Conservation (phyloP, 2,888 invertebrate species). For the Opisthograptis luteolata region DNA sequence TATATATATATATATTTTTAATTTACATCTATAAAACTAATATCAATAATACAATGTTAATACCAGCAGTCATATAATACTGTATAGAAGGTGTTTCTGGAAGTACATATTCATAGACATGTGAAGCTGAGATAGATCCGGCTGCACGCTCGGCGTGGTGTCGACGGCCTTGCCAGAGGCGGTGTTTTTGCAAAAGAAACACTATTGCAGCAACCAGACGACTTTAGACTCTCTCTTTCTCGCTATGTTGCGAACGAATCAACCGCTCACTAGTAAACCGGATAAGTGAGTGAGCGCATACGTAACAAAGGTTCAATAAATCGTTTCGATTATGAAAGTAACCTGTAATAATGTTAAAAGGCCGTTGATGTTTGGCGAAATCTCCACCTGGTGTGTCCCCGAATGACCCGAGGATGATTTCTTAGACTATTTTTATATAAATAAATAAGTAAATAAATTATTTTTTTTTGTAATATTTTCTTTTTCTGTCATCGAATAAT, state of each 20-base stretch:
- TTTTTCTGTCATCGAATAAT: not conserved
- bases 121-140: conserved; percentile 49
- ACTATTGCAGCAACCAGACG: conserved; percentile 64
- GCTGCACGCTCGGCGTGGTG: conserved; percentile 44
- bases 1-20: too few species aligned
- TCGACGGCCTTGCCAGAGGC: conserved; percentile 74
- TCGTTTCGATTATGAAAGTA: conserved; percentile 29
- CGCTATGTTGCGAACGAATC: conserved; percentile 52
- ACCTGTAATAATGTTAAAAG: not conserved
- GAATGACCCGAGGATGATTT: too few species aligned
- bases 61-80: not conserved
- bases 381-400: too few species aligned
- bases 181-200: conserved; percentile 73
- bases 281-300: conserved; percentile 23
- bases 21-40: too few species aligned
- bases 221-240: conserved; percentile 62
- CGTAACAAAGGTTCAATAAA: conserved; percentile 31
- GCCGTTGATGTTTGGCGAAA: conserved; percentile 17
- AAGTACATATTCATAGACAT: conserved; percentile 7
- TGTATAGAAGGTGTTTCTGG: not conserved
- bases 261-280: conserved; percentile 43
- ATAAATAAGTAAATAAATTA: too few species aligned
- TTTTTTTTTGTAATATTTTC: not conserved
- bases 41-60: too few species aligned
- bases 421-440: too few species aligned